phyloP scores from a whole-genome alignment of 2,113 vertebrate species.

The Xenopus borealis region DNA sequence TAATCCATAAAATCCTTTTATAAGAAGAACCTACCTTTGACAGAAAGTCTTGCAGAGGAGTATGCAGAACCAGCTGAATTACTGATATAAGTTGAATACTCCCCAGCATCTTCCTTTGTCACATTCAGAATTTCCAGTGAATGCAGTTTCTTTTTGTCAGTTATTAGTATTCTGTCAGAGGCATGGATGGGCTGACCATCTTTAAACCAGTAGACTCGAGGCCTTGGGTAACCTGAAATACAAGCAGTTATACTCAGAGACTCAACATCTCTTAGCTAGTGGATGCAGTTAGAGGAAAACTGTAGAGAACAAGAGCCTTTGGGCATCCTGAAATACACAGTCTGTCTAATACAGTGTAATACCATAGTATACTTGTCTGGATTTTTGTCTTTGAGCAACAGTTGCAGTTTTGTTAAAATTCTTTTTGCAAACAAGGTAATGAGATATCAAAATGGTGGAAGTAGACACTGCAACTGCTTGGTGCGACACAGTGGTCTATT shows the following conservation, averaged over 20 bases:
- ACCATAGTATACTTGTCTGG: no score
- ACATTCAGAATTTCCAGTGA: conserved; percentile 77
- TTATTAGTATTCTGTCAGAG: conserved; percentile 70
- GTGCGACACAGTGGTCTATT: not conserved
- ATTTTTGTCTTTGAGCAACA: no score
- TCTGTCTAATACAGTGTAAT: no score
- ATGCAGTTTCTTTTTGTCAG: conserved; percentile 70
- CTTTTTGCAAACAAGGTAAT: no score
- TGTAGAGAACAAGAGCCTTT: no score
- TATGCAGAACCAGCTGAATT: conserved; percentile 87
- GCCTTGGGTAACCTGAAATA: conserved; percentile 78
- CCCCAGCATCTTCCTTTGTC: conserved; percentile 78
- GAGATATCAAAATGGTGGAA: no score
- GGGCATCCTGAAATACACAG: no score
- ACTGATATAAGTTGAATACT: conserved; percentile 89
- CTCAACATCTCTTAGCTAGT: no score
- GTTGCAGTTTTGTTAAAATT: no score
- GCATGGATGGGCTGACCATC: conserved; percentile 78
- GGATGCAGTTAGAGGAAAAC: no score
- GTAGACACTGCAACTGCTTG: no score
- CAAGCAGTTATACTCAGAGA: not conserved
- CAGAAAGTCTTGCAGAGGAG: conserved; percentile 80
- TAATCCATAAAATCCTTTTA: no score
- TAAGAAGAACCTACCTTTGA: conserved; percentile 66
- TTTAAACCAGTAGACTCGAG: conserved; percentile 94